Conservation (phyloP, 1,140 invertebrate genomes). For the Sminthurides bifidus region DNA sequence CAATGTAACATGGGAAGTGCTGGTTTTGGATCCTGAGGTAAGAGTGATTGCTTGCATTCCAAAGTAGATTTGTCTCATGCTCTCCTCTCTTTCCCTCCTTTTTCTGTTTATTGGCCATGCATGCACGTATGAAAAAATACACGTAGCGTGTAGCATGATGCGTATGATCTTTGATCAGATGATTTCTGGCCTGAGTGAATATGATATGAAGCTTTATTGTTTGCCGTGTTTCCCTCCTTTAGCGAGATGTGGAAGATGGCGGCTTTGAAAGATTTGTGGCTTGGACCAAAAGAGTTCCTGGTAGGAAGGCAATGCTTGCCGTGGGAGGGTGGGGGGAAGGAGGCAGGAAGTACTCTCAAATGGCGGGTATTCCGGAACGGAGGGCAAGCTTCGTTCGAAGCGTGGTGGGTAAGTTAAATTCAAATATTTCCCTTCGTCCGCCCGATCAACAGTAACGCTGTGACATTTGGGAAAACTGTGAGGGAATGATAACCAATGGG, state of each 20-base stretch:
- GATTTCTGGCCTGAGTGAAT: neutral
- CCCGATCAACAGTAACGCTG: too few relatives aligned
- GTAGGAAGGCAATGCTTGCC: constrained; percentile 62
- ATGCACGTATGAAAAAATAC: too few relatives aligned
- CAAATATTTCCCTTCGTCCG: neutral
- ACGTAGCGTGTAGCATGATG: too few relatives aligned
- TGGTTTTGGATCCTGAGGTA: constrained; percentile 35
- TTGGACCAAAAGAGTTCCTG: constrained; percentile 55
- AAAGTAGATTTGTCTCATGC: neutral
- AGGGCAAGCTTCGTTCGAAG: constrained; percentile 34
- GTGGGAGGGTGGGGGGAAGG: constrained; percentile 39
- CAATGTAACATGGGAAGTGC: constrained; percentile 36
- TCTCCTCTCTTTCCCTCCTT: neutral
- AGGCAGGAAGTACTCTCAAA: constrained; percentile 36
- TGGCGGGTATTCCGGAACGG: constrained; percentile 32
- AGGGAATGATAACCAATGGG: too few relatives aligned
- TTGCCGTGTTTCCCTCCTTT: neutral
- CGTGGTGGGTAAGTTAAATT: constrained; percentile 31
- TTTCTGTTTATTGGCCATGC: neutral
- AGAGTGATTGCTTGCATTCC: neutral
- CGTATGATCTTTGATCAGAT: neutral
- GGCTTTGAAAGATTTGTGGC: constrained; percentile 70
- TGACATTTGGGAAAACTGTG: too few relatives aligned
- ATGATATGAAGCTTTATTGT: neutral
- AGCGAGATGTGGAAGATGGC: constrained; percentile 54